These are phyloP conservation scores for Daphoenositta chrysoptera DNA, from an alignment of 2,113 vertebrate genomes.

Conservation along the genomic window DNA sequence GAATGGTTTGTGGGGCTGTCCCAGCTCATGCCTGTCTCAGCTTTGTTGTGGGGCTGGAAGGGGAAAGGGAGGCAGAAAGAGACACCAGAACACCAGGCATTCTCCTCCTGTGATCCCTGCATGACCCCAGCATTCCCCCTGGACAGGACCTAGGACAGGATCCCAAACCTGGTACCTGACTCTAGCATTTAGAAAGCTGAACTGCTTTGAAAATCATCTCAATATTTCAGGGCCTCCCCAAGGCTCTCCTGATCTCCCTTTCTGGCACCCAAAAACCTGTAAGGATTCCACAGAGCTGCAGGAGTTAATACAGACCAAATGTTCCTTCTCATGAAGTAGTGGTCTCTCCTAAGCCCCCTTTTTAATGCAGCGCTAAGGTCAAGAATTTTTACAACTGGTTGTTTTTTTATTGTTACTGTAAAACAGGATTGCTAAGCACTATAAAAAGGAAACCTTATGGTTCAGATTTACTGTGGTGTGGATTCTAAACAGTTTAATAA, in stretches of 20 bases:
- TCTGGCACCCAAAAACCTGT: background rate
- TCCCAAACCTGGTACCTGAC: background rate
- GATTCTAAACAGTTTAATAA: conserved; percentile 65
- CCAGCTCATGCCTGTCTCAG: background rate
- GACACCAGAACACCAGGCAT: too few relatives aligned
- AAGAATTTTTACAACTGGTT: conserved; percentile 41
- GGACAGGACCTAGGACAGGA: too few relatives aligned
- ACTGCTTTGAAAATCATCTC: background rate
- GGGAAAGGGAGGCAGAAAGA: background rate
- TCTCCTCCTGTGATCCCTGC: background rate
- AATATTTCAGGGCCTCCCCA: background rate
- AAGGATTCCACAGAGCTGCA: background rate
- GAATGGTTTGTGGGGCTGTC: background rate
- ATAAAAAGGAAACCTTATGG: conserved; percentile 59
- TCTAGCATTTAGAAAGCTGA: background rate
- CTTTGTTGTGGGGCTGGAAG: background rate
- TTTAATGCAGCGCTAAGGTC: background rate
- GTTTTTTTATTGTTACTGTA: conserved; percentile 63
- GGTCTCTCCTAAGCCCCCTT: background rate
- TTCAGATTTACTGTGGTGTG: conserved; percentile 41
- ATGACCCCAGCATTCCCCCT: background rate
- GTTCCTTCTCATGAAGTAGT: background rate
- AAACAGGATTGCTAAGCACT: conserved; percentile 43
- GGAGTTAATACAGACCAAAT: background rate
- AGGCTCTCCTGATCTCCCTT: background rate